These are phyloP conservation scores for Nomada ferruginata DNA, from an alignment of 2,888 invertebrate species.

Conservation along the genomic window DNA sequence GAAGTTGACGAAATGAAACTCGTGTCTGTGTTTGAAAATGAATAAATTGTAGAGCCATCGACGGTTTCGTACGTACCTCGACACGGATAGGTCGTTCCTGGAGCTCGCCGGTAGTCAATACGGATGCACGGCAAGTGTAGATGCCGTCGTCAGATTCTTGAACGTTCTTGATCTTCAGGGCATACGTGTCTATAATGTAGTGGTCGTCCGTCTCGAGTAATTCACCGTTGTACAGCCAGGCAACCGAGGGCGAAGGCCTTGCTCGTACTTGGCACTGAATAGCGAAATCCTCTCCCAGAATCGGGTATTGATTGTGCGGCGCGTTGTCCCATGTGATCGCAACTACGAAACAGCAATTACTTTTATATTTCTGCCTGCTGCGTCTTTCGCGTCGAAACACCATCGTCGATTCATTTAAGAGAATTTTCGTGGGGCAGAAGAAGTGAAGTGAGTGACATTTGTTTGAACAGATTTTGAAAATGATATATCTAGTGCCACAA, in stretches of 20 bases:
- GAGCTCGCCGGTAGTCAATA: conserved; percentile 92
- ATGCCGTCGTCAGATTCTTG: conserved; percentile 93
- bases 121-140: conserved; percentile 95
- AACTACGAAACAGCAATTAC: conserved; percentile 85
- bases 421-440: neutral
- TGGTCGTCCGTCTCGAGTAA: conserved; percentile 89
- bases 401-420: neutral
- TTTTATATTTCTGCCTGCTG: neutral
- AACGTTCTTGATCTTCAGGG: conserved; percentile 91
- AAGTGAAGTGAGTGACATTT: neutral
- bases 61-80: conserved; percentile 85
- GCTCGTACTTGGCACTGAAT: conserved; percentile 94
- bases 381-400: neutral
- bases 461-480: too few relatives aligned
- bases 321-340: conserved; percentile 95
- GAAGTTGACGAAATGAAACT: neutral
- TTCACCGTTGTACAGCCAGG: conserved; percentile 93
- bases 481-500: too few relatives aligned
- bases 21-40: neutral
- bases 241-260: conserved; percentile 93
- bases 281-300: conserved; percentile 90
- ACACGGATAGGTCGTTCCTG: conserved; percentile 92
- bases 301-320: conserved; percentile 92
- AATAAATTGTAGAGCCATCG: neutral
- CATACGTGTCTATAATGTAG: conserved; percentile 91